These are phyloP conservation scores for Microtus ochrogaster DNA, from an alignment of 2,113 vertebrate genomes.

Conservation along the genomic window DNA sequence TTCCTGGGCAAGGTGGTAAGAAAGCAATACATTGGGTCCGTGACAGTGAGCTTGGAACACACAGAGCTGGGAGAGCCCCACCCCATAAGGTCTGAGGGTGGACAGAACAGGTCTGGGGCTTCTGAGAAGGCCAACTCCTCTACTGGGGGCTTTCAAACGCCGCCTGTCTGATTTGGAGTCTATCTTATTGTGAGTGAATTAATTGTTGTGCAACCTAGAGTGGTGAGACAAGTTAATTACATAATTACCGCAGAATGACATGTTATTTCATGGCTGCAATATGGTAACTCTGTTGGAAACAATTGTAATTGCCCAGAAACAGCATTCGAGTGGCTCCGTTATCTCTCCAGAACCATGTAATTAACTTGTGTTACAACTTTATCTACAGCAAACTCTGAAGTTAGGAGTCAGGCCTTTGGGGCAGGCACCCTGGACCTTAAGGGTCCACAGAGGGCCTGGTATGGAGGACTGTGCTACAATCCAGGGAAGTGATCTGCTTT, in stretches of 20 bases:
- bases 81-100: not conserved
- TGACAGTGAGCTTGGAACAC: not conserved
- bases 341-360: constrained; percentile 41
- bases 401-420: constrained; percentile 36
- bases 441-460: not conserved
- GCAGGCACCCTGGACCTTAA: not conserved
- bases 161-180: constrained; percentile 12
- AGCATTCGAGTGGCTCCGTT: not conserved
- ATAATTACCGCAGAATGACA: constrained; percentile 76
- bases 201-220: constrained; percentile 57
- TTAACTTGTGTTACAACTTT: constrained; percentile 23
- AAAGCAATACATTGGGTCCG: not conserved
- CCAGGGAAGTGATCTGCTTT: not conserved
- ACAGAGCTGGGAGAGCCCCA: not conserved
- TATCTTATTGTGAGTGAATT: constrained; percentile 47
- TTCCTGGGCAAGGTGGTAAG: not conserved
- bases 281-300: constrained; percentile 72
- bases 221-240: constrained; percentile 73
- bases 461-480: not conserved
- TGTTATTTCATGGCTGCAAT: constrained; percentile 78
- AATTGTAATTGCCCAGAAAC: constrained; percentile 67
- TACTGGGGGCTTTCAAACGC: constrained; percentile 52
- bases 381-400: constrained; percentile 70
- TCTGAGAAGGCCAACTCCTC: not conserved
- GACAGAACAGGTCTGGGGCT: not conserved